A percentile compares a stretch with the other conserved stretches of the same genome.
phyloP scores from a whole-genome alignment of 2,113 vertebrate genomes.

The Gymnocephalus cernua region DNA sequence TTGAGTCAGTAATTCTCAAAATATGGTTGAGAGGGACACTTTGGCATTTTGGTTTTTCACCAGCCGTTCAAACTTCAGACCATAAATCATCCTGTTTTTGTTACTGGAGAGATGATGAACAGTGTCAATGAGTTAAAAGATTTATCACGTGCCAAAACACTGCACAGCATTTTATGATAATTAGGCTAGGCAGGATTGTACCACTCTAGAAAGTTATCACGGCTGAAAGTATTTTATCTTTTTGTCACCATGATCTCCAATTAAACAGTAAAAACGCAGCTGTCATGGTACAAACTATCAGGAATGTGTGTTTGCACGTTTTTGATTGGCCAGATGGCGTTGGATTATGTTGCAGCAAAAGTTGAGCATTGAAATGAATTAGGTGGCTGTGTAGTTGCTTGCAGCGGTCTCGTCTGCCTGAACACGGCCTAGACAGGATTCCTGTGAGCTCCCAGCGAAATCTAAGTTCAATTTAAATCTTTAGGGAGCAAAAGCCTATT shows the following conservation, averaged over 20 bases:
- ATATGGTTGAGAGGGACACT: too few relatives aligned
- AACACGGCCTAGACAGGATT: background rate
- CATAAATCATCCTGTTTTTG: background rate
- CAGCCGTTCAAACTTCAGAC: too few relatives aligned
- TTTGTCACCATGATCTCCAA: background rate
- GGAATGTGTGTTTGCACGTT: background rate
- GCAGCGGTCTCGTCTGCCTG: background rate
- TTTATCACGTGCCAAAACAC: too few relatives aligned
- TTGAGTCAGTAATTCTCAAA: too few relatives aligned
- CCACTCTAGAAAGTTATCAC: background rate
- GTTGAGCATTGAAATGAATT: background rate
- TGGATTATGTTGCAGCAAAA: constrained; percentile 1
- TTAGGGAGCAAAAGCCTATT: background rate
- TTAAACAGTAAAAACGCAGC: background rate
- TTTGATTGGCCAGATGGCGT: background rate
- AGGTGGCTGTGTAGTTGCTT: background rate
- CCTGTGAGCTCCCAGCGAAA: background rate
- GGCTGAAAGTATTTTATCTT: background rate
- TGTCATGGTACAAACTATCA: background rate
- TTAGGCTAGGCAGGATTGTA: background rate
- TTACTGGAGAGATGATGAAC: background rate
- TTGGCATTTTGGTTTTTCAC: too few relatives aligned
- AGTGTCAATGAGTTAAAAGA: too few relatives aligned
- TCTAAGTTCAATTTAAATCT: background rate
- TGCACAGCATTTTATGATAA: background rate